phyloP scores from a whole-genome alignment of 2,797 vertebrate genomes.

The Halcyon chelicuti region DNA sequence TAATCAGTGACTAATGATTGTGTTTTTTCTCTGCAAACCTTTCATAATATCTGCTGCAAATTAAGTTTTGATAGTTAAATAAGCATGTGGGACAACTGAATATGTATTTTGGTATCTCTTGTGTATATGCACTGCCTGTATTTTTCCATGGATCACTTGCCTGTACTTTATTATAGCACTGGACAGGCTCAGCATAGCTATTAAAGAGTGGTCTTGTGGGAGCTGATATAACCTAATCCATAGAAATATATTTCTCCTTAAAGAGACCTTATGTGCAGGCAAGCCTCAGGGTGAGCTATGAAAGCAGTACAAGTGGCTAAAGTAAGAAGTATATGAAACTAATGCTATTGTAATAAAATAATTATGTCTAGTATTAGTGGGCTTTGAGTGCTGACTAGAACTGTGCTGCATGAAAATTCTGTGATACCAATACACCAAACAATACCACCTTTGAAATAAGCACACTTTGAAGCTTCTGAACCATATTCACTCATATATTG shows the following conservation, averaged over 20 bases:
- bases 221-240: neutral
- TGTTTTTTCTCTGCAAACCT: neutral
- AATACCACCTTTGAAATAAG: neutral
- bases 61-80: neutral
- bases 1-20: neutral
- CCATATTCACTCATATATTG: neutral
- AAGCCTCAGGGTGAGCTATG: neutral
- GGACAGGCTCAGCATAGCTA: neutral
- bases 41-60: neutral
- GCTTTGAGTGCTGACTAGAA: neutral
- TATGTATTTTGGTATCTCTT: neutral
- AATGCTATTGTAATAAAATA: neutral
- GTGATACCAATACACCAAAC: neutral
- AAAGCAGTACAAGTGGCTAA: neutral
- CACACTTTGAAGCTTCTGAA: neutral
- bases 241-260: neutral
- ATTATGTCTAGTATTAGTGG: neutral
- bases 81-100: fast-evolving
- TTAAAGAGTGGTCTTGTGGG: neutral
- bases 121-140: neutral
- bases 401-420: neutral
- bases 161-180: neutral
- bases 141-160: neutral
- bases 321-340: slow-evolving; percentile 9
- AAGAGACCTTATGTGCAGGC: neutral